Percentiles rank a stretch among this genome's conserved stretches.
Conservation (phyloP, 2,113 vertebrate species). For the Noctilio leporinus region DNA sequence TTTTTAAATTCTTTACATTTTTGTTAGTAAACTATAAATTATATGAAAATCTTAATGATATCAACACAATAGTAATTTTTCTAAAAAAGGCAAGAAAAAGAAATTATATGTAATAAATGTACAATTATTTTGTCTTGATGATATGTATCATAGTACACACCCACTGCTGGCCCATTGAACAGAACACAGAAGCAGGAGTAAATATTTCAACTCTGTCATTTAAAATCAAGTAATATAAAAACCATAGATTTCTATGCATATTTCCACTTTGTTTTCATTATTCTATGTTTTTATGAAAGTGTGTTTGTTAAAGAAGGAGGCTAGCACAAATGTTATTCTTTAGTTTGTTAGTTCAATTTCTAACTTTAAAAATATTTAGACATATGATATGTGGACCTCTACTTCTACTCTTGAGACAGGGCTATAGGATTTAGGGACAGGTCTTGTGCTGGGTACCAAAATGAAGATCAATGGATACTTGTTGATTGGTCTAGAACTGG, state of each 20-base stretch:
- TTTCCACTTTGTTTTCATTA: background rate
- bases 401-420: background rate
- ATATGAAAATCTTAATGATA: background rate
- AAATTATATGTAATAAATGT: background rate
- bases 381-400: background rate
- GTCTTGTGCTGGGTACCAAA: background rate
- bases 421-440: background rate
- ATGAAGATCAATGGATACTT: background rate
- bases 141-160: background rate
- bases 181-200: background rate
- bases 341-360: background rate
- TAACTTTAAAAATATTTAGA: background rate
- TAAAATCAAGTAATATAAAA: background rate
- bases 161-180: background rate
- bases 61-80: background rate
- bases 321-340: background rate
- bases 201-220: background rate
- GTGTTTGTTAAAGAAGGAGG: background rate
- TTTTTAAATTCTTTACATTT: background rate
- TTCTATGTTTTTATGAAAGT: background rate
- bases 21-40: background rate
- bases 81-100: background rate
- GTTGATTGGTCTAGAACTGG: background rate
- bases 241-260: background rate
- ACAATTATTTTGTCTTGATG: background rate